Base-by-base conservation (phyloP, 2,113 vertebrate genomes). In the Sarotherodon lohbergeri region DNA sequence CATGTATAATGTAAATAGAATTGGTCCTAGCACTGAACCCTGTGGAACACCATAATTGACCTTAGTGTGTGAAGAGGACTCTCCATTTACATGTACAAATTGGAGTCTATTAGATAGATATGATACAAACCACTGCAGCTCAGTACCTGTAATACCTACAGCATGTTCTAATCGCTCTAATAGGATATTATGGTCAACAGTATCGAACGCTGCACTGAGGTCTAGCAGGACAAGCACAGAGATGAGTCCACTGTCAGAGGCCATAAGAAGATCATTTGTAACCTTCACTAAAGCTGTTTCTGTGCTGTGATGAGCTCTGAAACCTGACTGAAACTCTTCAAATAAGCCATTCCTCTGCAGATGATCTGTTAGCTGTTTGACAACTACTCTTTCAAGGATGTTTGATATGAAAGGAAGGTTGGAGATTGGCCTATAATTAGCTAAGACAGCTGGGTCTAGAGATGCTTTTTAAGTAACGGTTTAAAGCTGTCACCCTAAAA, bases 101-200 rank as follows among this genome's bases (percentile, higher is more conserved):
- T 22, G 22, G 22, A 22, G 22, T 22, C 22, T 22, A 4, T 55
- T 55, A 55, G 52, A 55, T 11, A 55, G 9, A 55, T 55, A 55
- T 55, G n/a, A 55, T 55, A 27, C 55, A 57, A 27, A 57, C 55
- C 22, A 57, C 55, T 57, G 55, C 22, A 57, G 24, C 0, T 0
- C 55, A 14, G 0, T 57, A 57, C 55, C 55, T 57, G 22, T 57
- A 27, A 57, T 0, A 57, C 55, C 55, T 57, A 57, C 55, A 57
- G 12, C 55, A 27, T 57, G 12, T 14, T 57, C 22, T 57, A 57
- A 27, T 57, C 4, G 6, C 55, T 14, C 22, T 57, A 27, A 57
- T 5, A 57, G 12, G 3, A 22, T 22, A 22, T 22, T 22, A 22
- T 22, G 22, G 22, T 22, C 22, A 22, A 22, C 22, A 22, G 22